These are phyloP conservation scores for Archips crataeganus DNA, from an alignment of 2,888 invertebrate genomes.

Conservation along the genomic window DNA sequence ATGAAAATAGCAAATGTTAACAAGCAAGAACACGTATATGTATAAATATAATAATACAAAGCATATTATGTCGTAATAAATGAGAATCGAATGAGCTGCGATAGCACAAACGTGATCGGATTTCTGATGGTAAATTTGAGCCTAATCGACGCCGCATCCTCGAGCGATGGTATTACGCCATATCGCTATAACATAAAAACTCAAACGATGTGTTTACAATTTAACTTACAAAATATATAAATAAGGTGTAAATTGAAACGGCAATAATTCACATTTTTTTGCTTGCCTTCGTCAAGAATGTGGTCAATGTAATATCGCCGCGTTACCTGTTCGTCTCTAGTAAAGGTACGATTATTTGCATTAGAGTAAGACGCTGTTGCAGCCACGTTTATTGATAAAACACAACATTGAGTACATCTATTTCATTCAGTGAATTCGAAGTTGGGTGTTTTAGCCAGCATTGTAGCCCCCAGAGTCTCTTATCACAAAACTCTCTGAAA, in stretches of 20 bases:
- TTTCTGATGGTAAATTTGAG: constrained; percentile 60
- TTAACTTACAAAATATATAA: not conserved
- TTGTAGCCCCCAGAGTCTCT: constrained; percentile 6
- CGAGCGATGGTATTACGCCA: constrained; percentile 46
- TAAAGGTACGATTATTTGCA: too few species aligned
- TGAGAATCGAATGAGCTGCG: constrained; percentile 65
- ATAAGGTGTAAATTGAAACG: not conserved
- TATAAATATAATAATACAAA: constrained; percentile 54
- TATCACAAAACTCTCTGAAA: constrained; percentile 25
- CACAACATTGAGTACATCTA: not conserved
- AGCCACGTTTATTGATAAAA: not conserved
- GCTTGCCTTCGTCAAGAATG: too few species aligned
- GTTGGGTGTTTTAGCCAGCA: not conserved
- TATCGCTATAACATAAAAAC: not conserved
- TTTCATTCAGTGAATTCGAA: not conserved
- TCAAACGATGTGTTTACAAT: constrained; percentile 5
- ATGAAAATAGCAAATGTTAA: not conserved
- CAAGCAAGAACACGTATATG: constrained; percentile 44
- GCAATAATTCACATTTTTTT: not conserved
- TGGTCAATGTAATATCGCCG: too few species aligned
- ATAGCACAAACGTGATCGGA: constrained; percentile 67
- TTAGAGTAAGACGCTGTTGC: not conserved
- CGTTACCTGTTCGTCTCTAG: too few species aligned
- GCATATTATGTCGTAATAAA: constrained; percentile 64
- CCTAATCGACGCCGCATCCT: constrained; percentile 50